Evolutionary conservation across 1,140 invertebrate genomes (phyloP).

Genomic region (Latrodectus geometricus): DNA sequence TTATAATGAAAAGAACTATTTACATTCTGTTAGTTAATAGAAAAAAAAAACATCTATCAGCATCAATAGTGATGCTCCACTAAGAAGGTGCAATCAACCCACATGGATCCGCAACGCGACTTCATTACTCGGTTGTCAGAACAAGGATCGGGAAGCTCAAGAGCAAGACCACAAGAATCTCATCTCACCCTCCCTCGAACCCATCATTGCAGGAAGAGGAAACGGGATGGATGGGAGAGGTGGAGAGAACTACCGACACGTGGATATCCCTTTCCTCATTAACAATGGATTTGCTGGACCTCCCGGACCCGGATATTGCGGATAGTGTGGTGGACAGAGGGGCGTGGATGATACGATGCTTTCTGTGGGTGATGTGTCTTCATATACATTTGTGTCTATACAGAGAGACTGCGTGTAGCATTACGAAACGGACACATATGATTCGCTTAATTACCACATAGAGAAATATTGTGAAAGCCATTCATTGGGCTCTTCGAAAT

Average conservation of each 20-base stretch:
- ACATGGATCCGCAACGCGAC: neutral
- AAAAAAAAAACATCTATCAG: neutral
- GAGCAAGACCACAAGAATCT: neutral
- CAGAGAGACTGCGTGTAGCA: too few species aligned
- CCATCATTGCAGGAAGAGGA: slow-evolving; percentile 7
- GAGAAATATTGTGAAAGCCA: too few species aligned
- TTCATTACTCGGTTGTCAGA: slow-evolving; percentile 33
- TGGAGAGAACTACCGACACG: slow-evolving; percentile 25
- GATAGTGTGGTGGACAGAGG: neutral
- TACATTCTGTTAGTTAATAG: neutral
- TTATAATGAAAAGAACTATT: too few species aligned
- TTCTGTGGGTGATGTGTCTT: too few species aligned
- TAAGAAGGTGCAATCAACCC: neutral
- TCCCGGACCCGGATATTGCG: slow-evolving; percentile 49
- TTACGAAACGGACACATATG: too few species aligned
- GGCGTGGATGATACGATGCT: too few species aligned
- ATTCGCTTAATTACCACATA: too few species aligned
- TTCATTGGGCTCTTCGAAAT: too few species aligned
- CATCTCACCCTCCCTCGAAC: neutral
- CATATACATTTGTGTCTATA: neutral
- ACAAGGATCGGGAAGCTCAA: slow-evolving; percentile 10
- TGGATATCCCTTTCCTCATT: slow-evolving; percentile 60
- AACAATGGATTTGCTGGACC: slow-evolving; percentile 54
- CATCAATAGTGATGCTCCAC: neutral
- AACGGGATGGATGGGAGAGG: neutral